Evolutionary conservation across 2,797 vertebrate genomes (phyloP).

Genomic region (Triplophysa bombifrons): DNA sequence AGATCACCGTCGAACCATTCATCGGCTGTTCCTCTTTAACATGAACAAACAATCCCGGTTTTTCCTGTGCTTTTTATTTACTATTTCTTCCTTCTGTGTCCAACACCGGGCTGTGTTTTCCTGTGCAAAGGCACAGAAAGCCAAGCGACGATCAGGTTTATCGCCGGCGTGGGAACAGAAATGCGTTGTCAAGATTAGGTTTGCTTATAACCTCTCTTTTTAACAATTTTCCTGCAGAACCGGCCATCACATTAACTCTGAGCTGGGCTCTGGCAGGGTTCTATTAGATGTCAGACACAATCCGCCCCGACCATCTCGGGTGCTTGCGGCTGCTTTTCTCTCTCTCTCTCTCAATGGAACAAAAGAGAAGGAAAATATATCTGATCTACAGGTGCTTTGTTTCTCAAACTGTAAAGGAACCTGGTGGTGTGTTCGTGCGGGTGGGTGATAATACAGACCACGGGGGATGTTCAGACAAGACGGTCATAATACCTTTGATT

Average conservation of each 20-base stretch:
- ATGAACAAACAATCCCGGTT: too few relatives aligned
- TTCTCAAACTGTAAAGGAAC: constrained; percentile 20
- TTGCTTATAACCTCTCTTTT: constrained; percentile 22
- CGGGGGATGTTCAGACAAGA: constrained; percentile 14
- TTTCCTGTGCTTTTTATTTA: not conserved
- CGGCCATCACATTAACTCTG: constrained; percentile 38
- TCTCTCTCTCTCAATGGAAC: not conserved
- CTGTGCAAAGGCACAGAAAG: not conserved
- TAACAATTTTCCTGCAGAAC: constrained; percentile 23
- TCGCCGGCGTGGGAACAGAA: constrained; percentile 20
- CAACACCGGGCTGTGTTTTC: constrained; percentile 4
- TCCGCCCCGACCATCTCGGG: constrained; percentile 16
- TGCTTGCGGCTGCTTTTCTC: constrained; percentile 6
- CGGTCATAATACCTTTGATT: not conserved
- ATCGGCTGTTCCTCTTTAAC: not conserved
- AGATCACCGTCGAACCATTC: not conserved
- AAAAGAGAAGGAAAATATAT: constrained; percentile 14
- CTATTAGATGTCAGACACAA: constrained; percentile 57
- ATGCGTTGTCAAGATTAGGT: constrained; percentile 27
- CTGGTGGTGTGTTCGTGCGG: not conserved
- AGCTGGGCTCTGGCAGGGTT: constrained; percentile 35
- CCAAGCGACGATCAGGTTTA: constrained; percentile 13
- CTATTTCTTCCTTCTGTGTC: not conserved
- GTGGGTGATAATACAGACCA: constrained; percentile 30
- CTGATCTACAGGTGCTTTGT: constrained; percentile 22